Percentiles rank a stretch among this genome's conserved stretches.
phyloP scores from a whole-genome alignment of 2,888 invertebrate genomes.

The Caradrina clavipalpis region DNA sequence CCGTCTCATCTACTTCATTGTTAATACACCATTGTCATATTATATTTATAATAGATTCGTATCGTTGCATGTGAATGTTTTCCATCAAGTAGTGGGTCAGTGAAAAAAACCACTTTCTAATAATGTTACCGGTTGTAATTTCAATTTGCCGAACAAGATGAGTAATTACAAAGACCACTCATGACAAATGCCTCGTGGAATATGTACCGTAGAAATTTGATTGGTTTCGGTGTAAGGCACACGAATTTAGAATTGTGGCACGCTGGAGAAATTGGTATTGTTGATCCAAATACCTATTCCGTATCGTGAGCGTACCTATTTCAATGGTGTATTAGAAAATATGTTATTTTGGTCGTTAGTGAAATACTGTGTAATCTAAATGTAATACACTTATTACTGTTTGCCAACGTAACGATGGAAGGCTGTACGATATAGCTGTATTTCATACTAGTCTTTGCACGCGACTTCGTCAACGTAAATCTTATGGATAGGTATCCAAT shows the following conservation, averaged over 20 bases:
- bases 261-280: constrained; percentile 30
- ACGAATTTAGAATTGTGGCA: constrained; percentile 53
- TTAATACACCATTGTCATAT: constrained; percentile 85
- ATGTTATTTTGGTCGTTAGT: constrained; percentile 14
- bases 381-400: not conserved
- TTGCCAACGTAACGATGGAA: constrained; percentile 3
- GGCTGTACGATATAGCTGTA: too few relatives aligned
- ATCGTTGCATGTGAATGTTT: constrained; percentile 76
- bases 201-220: constrained; percentile 86
- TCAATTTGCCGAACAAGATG: constrained; percentile 86
- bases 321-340: constrained; percentile 14
- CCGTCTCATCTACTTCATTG: constrained; percentile 80
- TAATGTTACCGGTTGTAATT: constrained; percentile 80
- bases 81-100: constrained; percentile 71
- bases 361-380: constrained; percentile 9
- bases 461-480: too few relatives aligned
- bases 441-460: too few relatives aligned
- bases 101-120: constrained; percentile 74
- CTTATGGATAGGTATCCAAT: too few relatives aligned
- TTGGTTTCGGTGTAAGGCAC: constrained; percentile 77
- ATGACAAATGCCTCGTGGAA: constrained; percentile 88
- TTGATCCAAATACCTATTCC: constrained; percentile 36
- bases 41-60: constrained; percentile 83
- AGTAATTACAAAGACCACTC: constrained; percentile 85
- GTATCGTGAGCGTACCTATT: constrained; percentile 9